Evolutionary conservation across 2,888 invertebrate species (phyloP).

Genomic region (Eupeodes latifasciatus): DNA sequence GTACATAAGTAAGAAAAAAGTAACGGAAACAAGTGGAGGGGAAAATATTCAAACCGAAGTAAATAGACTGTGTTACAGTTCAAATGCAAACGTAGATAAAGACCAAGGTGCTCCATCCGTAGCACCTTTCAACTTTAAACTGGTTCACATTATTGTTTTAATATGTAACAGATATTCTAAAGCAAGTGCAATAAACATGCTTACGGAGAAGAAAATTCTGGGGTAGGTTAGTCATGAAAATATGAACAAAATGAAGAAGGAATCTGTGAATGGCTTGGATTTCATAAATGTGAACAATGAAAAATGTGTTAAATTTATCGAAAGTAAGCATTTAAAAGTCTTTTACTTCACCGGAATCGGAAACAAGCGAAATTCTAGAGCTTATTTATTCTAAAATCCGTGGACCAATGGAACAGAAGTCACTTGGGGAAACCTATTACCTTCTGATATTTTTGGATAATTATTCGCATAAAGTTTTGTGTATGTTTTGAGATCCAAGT

Average conservation of each 20-base stretch:
- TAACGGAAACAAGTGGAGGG: no score
- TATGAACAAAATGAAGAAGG: neutral
- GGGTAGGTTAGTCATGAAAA: neutral
- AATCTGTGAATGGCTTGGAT: neutral
- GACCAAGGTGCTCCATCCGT: no score
- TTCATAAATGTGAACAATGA: neutral
- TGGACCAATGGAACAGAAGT: constrained; percentile 2
- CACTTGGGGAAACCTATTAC: neutral
- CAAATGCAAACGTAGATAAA: no score
- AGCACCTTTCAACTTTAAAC: no score
- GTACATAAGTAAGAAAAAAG: no score
- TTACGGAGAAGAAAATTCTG: neutral
- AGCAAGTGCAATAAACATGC: neutral
- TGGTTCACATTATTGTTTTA: no score
- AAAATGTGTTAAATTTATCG: constrained; percentile 14
- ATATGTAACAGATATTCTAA: no score
- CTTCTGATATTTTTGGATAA: constrained; percentile 7
- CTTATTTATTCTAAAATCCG: neutral
- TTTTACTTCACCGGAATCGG: neutral
- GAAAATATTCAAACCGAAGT: no score
- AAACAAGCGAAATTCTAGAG: neutral
- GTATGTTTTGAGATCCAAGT: no score
- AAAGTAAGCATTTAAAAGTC: constrained; percentile 3
- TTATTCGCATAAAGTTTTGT: no score
- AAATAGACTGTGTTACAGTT: no score